Evolutionary conservation across 2,113 vertebrate genomes (phyloP).

Genomic region (Daphoenositta chrysoptera): DNA sequence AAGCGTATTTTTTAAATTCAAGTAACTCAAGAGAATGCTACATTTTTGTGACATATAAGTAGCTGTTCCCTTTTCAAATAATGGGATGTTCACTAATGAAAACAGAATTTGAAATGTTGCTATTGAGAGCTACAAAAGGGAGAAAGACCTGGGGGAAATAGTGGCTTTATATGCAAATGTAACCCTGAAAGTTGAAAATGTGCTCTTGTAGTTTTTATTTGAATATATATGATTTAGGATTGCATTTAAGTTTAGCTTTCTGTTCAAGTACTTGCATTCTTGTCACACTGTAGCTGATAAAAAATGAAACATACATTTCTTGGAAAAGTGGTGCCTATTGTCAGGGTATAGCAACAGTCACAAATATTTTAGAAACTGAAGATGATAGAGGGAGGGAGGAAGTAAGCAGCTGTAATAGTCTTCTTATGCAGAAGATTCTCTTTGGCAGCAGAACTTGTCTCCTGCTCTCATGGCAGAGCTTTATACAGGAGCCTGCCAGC

Average conservation of each 20-base stretch:
- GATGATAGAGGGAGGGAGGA: background rate
- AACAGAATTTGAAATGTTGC: slow-evolving; percentile 15
- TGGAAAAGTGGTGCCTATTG: background rate
- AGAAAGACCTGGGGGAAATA: background rate
- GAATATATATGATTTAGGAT: background rate
- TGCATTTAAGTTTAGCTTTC: background rate
- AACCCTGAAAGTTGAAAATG: background rate
- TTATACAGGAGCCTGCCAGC: background rate
- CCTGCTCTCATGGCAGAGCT: slow-evolving; percentile 5
- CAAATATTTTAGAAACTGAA: background rate
- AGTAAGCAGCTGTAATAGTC: background rate
- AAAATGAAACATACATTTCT: background rate
- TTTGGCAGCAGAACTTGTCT: slow-evolving; percentile 28
- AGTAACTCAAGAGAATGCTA: background rate
- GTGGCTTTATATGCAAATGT: background rate
- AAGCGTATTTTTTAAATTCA: background rate
- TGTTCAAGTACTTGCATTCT: background rate
- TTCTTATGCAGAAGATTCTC: slow-evolving; percentile 1
- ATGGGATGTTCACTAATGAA: slow-evolving; percentile 2
- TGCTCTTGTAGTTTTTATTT: background rate
- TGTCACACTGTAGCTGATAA: background rate
- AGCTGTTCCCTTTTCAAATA: slow-evolving; percentile 1
- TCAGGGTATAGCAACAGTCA: background rate
- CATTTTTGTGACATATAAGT: background rate
- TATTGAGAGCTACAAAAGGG: background rate